A percentile compares a stretch with the other conserved stretches of the same genome.
phyloP scores from a whole-genome alignment of 64 coral and sea anemone species.

The Montipora efflorescens region DNA sequence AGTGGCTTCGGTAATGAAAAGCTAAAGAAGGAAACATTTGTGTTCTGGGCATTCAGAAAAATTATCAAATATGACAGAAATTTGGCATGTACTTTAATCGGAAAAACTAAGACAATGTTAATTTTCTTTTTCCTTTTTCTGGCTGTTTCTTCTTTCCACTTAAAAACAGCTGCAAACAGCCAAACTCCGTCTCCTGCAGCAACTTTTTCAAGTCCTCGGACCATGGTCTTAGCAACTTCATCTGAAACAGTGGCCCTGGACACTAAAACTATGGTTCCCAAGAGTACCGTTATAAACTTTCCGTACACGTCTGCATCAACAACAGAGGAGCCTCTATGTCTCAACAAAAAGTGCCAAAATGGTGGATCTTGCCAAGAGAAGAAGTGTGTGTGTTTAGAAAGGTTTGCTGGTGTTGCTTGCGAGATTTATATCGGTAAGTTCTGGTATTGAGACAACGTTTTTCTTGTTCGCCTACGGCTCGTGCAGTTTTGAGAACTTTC shows the following conservation, averaged over 20 bases:
- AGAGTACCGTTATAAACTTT: background rate
- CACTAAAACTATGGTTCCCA: background rate
- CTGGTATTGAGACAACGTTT: background rate
- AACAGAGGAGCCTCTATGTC: background rate
- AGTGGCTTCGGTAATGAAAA: no score
- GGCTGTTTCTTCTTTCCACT: no score
- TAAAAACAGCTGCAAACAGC: background rate
- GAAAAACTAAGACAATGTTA: background rate
- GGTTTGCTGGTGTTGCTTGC: constrained; percentile 15
- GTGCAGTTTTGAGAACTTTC: no score
- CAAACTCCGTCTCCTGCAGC: background rate
- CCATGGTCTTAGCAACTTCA: background rate
- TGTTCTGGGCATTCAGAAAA: no score
- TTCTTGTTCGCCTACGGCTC: background rate
- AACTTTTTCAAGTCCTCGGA: background rate
- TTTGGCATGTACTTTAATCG: background rate
- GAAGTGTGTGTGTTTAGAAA: constrained; percentile 14
- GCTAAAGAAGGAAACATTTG: no score
- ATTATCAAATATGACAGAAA: background rate
- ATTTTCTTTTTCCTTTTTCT: background rate
- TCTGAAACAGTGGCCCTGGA: background rate
- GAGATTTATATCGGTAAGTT: constrained; percentile 37
- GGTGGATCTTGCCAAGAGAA: background rate
- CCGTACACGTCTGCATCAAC: background rate
- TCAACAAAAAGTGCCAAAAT: background rate